A percentile compares a stretch with the other conserved stretches of the same genome.
phyloP scores from a whole-genome alignment of 2,113 vertebrate species.

The Malurus cyaneus region DNA sequence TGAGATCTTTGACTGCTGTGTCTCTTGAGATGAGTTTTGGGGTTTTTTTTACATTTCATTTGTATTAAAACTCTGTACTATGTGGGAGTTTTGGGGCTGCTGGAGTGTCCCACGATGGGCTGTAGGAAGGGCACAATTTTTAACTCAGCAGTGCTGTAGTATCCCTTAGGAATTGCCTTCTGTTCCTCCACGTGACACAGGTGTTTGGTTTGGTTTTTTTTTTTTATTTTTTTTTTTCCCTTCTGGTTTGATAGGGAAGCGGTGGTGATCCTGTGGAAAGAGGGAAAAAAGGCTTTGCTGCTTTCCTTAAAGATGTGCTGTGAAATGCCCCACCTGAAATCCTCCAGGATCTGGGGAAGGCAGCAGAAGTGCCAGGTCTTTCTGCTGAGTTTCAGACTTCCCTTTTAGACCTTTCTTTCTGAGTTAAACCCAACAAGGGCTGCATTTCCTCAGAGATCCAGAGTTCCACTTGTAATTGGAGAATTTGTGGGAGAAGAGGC shows the following conservation, averaged over 20 bases:
- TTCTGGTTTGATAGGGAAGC: neutral
- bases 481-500: neutral
- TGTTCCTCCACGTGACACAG: neutral
- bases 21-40: neutral
- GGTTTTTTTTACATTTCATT: fast-evolving
- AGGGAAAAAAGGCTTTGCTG: neutral
- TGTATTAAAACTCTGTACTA: neutral
- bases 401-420: neutral
- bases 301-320: neutral
- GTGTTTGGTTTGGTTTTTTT: no score
- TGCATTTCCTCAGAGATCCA: neutral
- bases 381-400: neutral
- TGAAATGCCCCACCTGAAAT: neutral
- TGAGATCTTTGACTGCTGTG: neutral
- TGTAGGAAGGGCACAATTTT: neutral
- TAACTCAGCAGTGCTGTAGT: neutral
- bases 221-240: no score
- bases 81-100: neutral
- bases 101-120: neutral
- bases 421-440: neutral
- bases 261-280: neutral
- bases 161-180: neutral
- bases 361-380: neutral
- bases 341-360: fast-evolving
- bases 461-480: neutral